phyloP scores from a whole-genome alignment of 1,140 invertebrate genomes.

The Temnothorax nylanderi region DNA sequence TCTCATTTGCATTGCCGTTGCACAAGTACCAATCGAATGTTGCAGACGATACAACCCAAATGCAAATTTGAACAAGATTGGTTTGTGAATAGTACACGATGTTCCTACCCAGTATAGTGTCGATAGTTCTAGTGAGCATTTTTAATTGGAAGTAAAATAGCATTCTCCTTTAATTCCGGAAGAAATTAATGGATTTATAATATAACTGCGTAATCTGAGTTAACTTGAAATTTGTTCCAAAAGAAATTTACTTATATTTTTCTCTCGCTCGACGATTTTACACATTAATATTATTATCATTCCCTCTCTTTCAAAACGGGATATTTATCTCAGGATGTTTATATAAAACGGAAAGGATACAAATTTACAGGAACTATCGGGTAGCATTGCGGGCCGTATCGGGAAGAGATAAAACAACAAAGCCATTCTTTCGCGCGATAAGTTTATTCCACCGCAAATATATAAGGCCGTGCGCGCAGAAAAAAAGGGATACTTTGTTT shows the following conservation, averaged over 20 bases:
- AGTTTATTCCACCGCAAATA: conserved; percentile 28
- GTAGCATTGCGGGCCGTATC: neutral
- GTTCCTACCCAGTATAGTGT: neutral
- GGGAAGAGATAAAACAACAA: conserved; percentile 23
- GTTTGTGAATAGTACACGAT: conserved; percentile 1
- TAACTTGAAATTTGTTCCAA: neutral
- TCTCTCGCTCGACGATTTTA: neutral
- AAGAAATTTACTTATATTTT: neutral
- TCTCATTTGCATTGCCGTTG: neutral
- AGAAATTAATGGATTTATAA: neutral
- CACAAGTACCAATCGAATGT: conserved; percentile 13
- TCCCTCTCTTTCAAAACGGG: neutral
- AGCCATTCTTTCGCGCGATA: conserved; percentile 15
- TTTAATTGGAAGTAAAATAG: neutral
- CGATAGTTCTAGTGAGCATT: neutral
- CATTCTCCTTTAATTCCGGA: neutral
- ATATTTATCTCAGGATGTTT: neutral
- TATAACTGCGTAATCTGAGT: neutral
- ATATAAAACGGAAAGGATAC: neutral
- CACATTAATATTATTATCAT: neutral
- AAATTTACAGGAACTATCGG: neutral
- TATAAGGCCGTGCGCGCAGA: neutral
- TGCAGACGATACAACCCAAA: neutral
- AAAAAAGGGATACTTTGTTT: conserved; percentile 15
- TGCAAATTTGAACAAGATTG: conserved; percentile 31